A percentile compares a stretch with the other conserved stretches of the same genome.
These are phyloP conservation scores for Scolopax rusticola DNA, from an alignment of 2,797 vertebrate genomes.

Conservation along the genomic window DNA sequence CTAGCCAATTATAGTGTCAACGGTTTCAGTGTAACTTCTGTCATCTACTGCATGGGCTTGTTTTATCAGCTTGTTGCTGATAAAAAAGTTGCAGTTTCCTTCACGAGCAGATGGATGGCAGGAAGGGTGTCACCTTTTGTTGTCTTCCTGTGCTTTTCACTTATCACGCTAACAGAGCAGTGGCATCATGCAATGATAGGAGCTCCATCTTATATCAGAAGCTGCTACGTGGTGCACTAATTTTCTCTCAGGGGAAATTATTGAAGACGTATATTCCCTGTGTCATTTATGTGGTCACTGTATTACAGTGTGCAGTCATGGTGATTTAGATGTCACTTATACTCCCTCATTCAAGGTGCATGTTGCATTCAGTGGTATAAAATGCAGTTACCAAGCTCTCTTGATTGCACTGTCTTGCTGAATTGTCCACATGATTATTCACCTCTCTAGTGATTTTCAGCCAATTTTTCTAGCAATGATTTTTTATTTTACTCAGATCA, in stretches of 20 bases:
- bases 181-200: neutral
- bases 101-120: neutral
- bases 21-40: neutral
- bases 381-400: neutral
- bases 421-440: neutral
- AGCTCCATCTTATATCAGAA: neutral
- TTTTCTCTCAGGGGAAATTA: neutral
- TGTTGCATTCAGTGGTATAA: neutral
- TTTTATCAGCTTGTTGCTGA: neutral
- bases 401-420: neutral
- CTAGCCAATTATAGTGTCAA: neutral
- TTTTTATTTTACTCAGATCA: neutral
- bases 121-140: neutral
- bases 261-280: neutral
- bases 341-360: neutral
- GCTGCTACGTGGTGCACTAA: neutral
- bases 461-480: neutral
- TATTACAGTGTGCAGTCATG: neutral
- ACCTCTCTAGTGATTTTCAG: neutral
- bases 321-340: neutral
- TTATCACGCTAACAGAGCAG: neutral
- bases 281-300: neutral
- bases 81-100: neutral
- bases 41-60: neutral
- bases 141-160: neutral